Evolutionary conservation across 2,888 invertebrate genomes (phyloP), one percentile per base, ranked within the genome.

Genomic region (Sphaerophoria taeniata): DNA sequence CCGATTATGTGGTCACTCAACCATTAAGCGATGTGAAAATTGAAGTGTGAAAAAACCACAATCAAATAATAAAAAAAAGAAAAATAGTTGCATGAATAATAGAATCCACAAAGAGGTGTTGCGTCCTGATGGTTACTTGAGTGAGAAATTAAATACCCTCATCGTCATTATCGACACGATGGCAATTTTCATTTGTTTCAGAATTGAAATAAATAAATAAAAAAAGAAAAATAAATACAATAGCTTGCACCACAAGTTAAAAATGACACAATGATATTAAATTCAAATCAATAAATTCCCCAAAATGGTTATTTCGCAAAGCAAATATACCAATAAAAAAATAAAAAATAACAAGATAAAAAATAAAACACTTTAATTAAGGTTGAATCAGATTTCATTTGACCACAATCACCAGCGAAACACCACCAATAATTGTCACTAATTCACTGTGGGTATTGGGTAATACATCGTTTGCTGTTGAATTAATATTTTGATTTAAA

Each of bases 11-110:
- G 67, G 67, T 51, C 39, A 53, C 11, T n/a, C 67, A 67, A 14
- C 67, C 67, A 67, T 53, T 67, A 53, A 67, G 39, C 49, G 16
- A 65, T 51, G 51, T 51, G 65, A 65, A 49, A 65, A 65, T 65
- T 65, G 24, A 16, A 36, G 36, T 65, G 51, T 39, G 36, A 39
- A 65, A 24, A 65, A 65, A 51, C 51, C 65, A 51, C 36, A 67
- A 67, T 47, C n/a, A 63, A 34, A 14, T 34, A 63, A 61, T 14
- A 63, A 24, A 31, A 61, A 33, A 34, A 56, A 34, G 12, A 56
- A 14, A 31, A 0, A 24, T 0, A 61, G 43, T 24, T 14, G 6
- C 1, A 9, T 5, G 47, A 47, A 33, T 63, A 47, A 47, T 63
- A 47, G 33, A 63, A 47, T 47, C 14, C 11, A 33, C 6, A 61